Conservation (phyloP, 2,888 invertebrate species). For the Drosophila rellima region DNA sequence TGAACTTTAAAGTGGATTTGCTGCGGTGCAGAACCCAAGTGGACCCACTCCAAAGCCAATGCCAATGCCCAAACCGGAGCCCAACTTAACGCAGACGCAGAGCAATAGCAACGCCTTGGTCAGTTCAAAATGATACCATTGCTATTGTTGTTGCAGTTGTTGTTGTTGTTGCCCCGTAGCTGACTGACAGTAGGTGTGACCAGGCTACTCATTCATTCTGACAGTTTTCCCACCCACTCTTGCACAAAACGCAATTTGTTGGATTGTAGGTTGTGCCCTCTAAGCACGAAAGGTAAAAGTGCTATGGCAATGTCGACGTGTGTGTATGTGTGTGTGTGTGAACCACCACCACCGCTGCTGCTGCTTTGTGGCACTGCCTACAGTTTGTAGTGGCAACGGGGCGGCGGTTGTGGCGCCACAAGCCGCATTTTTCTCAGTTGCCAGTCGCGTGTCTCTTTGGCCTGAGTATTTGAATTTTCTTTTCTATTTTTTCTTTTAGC, state of each 20-base stretch:
- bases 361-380: constrained; percentile 40
- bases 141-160: constrained; percentile 21
- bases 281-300: constrained; percentile 81
- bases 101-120: constrained; percentile 72
- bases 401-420: constrained; percentile 72
- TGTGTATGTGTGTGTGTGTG: constrained; percentile 41
- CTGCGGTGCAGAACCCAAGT: constrained; percentile 13
- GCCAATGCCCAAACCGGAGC: background rate
- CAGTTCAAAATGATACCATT: constrained; percentile 62
- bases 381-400: constrained; percentile 26
- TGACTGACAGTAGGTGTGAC: constrained; percentile 85
- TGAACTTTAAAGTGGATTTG: constrained; percentile 57
- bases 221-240: constrained; percentile 84
- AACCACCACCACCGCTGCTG: constrained; percentile 61
- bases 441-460: constrained; percentile 73
- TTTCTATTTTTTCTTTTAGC: constrained; percentile 21
- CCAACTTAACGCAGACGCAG: constrained; percentile 30
- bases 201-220: constrained; percentile 84
- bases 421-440: constrained; percentile 68
- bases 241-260: constrained; percentile 82
- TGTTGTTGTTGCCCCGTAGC: constrained; percentile 52
- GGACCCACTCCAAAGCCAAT: constrained; percentile 5
- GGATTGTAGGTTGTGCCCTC: constrained; percentile 83
- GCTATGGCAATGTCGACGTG: constrained; percentile 39
- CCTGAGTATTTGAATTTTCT: constrained; percentile 58